Conservation (phyloP, 2,888 invertebrate species). For the Melitaea athalia region DNA sequence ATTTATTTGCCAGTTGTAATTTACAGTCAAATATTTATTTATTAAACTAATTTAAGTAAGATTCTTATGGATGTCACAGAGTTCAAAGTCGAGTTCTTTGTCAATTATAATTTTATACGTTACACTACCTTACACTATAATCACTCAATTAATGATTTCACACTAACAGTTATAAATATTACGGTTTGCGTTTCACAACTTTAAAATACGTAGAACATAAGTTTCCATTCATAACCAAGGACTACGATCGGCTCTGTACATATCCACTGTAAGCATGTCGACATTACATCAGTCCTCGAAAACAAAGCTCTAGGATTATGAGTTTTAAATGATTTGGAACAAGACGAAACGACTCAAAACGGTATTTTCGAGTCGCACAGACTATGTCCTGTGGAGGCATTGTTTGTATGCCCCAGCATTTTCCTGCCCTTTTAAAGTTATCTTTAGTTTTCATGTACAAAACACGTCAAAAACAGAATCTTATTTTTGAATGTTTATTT, state of each 20-base stretch:
- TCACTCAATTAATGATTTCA: too few relatives aligned
- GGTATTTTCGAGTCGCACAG: conserved; percentile 8
- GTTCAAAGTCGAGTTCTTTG: too few relatives aligned
- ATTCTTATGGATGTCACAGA: too few relatives aligned
- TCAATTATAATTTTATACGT: too few relatives aligned
- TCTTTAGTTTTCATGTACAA: conserved; percentile 2
- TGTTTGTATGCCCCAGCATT: conserved; percentile 1
- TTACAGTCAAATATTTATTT: too few relatives aligned
- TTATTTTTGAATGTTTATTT: not conserved
- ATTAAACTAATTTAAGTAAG: too few relatives aligned
- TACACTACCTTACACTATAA: too few relatives aligned
- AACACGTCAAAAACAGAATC: not conserved
- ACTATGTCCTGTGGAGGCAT: conserved; percentile 8
- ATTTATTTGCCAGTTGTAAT: too few relatives aligned
- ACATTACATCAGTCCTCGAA: conserved; percentile 2
- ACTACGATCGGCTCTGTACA: not conserved
- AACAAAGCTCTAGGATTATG: conserved; percentile 11
- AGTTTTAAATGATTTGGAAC: conserved; percentile 16
- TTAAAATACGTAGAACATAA: too few relatives aligned
- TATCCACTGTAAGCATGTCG: conserved; percentile 3
- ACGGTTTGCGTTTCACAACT: too few relatives aligned
- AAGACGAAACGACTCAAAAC: conserved; percentile 2
- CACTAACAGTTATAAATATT: too few relatives aligned
- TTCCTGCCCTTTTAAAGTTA: not conserved
- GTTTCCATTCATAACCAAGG: not conserved